A percentile compares a stretch with the other conserved stretches of the same genome.
phyloP scores from a whole-genome alignment of 2,797 vertebrate genomes.

The Aplochiton taeniatus region DNA sequence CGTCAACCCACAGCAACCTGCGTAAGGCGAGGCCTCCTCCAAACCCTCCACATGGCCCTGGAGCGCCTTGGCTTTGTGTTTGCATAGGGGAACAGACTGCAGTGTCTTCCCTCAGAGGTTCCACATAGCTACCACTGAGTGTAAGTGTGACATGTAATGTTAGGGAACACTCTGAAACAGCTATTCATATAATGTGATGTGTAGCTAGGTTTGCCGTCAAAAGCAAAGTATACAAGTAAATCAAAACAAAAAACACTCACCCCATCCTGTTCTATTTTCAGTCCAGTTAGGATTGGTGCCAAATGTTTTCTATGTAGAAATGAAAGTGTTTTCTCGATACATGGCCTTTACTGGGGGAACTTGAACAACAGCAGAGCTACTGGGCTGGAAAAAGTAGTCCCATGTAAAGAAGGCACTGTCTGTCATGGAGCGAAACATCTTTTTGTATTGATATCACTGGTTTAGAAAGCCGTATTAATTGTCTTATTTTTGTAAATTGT shows the following conservation, averaged over 20 bases:
- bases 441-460: slow-evolving; percentile 78
- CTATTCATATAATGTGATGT: slow-evolving; percentile 56
- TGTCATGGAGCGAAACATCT: slow-evolving; percentile 70
- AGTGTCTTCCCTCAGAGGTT: slow-evolving; percentile 20
- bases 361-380: slow-evolving; percentile 76
- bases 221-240: slow-evolving; percentile 25
- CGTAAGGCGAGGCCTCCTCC: slow-evolving; percentile 61
- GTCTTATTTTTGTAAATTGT: slow-evolving; percentile 91
- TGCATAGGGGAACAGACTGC: slow-evolving; percentile 11
- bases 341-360: slow-evolving; percentile 83
- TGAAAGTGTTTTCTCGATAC: slow-evolving; percentile 54
- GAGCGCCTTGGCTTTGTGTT: slow-evolving; percentile 16
- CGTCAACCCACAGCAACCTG: slow-evolving; percentile 94
- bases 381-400: slow-evolving; percentile 67
- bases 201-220: slow-evolving; percentile 52
- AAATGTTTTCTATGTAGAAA: slow-evolving; percentile 64
- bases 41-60: background rate
- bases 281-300: slow-evolving; percentile 60
- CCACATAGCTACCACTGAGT: slow-evolving; percentile 33
- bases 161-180: slow-evolving; percentile 61
- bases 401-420: slow-evolving; percentile 52
- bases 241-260: slow-evolving; percentile 34
- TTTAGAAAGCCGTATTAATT: slow-evolving; percentile 86
- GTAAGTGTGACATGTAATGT: slow-evolving; percentile 44
- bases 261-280: slow-evolving; percentile 37